Evolutionary conservation across 2,888 invertebrate genomes (phyloP), one percentile per base, ranked within the genome.

Genomic region (Acheta domesticus): DNA sequence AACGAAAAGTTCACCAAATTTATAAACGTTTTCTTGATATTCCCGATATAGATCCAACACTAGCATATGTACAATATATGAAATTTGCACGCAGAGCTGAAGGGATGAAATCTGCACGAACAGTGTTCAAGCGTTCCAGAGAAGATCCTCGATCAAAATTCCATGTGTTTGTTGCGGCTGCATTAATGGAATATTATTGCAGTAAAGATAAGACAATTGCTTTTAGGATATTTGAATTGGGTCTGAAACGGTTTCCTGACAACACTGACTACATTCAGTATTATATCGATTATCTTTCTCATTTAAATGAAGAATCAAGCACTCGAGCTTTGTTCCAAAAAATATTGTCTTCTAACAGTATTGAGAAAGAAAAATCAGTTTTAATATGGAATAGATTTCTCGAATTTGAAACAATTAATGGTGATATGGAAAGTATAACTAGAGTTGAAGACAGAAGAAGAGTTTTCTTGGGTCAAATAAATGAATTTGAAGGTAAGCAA

Each of bases 21-120:
- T 99, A 99, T 88, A 94, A 96, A 81, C 93, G 95, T 81, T 94
- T 96, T 85, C 87, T 99, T 80, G 95, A 95, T 84, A 93, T 97
- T 85, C 90, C 92, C 78, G 96, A 97, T 84, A 93, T 96, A 74
- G 98, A 99, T 88, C 99, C 99, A 0, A 98, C 99, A 0, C 89
- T 99, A 90, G 96, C 96, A 0, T 99, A 96, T 86, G 96, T 99
- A 20, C 99, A 99, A 86, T 98, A 98, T 86, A 99, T 99, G 99
- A 98, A 98, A 88, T 99, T 99, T 86, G 95, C 97, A 0, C 90
- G 99, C 19, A 89, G 99, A 78, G 97, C 98, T 0, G 99, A 99
- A 86, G 99, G 99, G 48, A 99, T 99, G 83, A 98, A 98, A 87
- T 94, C 98, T 0, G 98, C 99, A 0, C 89, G 99, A 84, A 92